Base-by-base conservation (phyloP, 2,888 invertebrate species). In the Leuctra nigra region DNA sequence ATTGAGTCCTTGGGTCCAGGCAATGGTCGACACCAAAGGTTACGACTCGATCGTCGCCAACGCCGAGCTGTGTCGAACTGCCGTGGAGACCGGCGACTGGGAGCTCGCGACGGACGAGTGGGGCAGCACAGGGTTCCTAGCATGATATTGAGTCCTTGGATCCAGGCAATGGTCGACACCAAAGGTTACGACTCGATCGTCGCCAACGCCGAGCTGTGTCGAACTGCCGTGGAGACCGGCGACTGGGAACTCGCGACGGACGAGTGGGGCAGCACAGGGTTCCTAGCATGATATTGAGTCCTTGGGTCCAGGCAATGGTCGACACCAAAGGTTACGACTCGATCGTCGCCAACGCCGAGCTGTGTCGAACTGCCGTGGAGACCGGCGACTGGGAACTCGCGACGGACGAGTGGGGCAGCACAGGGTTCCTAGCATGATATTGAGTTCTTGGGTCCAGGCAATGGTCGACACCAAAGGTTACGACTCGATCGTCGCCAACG, bases 391-490 rank as follows among this genome's bases (percentile, higher is more conserved):
- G 81, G 75, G 61, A 58, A 0, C 63, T 70, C 18, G 86, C 91
- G 0, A 86, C 85, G 0, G 54, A 65, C 0, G 75, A 80, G 50
- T 92, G 86, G 87, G 71, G 76, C n/a, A n/a, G n/a, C n/a, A n/a
- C n/a, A n/a, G n/a, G n/a, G n/a, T n/a, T n/a, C n/a, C n/a, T n/a
- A n/a, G n/a, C n/a, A n/a, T n/a, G n/a, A n/a, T n/a, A n/a, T n/a
- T n/a, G n/a, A n/a, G n/a, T n/a, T n/a, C n/a, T n/a, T n/a, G n/a
- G n/a, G n/a, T n/a, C 36, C 59, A 77, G 70, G 86, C 86, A 4
- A 75, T 88, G 59, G 79, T 91, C 13, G 90, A 91, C 69, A 73
- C 79, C 46, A 68, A 70, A 53, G 90, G 89, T 0, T 77, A 80
- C 63, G 72, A 78, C 1, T 66, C 68, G 3, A 82, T 91, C 16